Percentiles rank a stretch among this genome's conserved stretches.
Evolutionary conservation across 23 tunicate species (phyloP).

Genomic region (Trididemnum clinides): DNA sequence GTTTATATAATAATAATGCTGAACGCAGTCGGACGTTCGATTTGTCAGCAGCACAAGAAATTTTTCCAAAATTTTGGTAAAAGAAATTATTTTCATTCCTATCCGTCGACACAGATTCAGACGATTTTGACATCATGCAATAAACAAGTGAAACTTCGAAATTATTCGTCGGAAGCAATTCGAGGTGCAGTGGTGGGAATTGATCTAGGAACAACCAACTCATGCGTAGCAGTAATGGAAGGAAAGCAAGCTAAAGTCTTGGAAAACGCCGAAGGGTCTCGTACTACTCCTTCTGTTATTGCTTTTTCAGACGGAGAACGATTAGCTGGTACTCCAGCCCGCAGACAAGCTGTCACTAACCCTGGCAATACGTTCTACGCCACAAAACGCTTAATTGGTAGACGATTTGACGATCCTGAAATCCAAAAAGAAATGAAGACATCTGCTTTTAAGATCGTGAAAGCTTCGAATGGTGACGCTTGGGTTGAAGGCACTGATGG

Average conservation of each 20-base stretch:
- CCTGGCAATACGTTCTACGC: constrained; percentile 98
- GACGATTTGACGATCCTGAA: constrained; percentile 88
- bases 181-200: constrained; percentile 94
- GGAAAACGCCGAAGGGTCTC: constrained; percentile 95
- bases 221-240: constrained; percentile 98
- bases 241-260: constrained; percentile 94
- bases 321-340: constrained; percentile 93
- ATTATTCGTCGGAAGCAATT: constrained; percentile 75
- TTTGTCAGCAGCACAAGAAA: constrained; percentile 46
- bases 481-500: constrained; percentile 99
- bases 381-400: constrained; percentile 93
- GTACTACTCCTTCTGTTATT: constrained; percentile 85
- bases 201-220: constrained; percentile 96
- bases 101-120: not conserved
- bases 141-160: constrained; percentile 4
- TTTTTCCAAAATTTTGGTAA: constrained; percentile 16
- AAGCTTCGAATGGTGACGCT: constrained; percentile 95
- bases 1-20: too few species aligned
- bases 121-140: not conserved
- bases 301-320: constrained; percentile 97
- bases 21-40: constrained; percentile 27
- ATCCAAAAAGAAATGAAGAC: constrained; percentile 91
- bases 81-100: constrained; percentile 14
- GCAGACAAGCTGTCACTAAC: constrained; percentile 95
- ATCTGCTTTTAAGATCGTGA: constrained; percentile 86